Evolutionary conservation across 2,113 vertebrate species (phyloP).

Genomic region (Cheilinus undulatus): DNA sequence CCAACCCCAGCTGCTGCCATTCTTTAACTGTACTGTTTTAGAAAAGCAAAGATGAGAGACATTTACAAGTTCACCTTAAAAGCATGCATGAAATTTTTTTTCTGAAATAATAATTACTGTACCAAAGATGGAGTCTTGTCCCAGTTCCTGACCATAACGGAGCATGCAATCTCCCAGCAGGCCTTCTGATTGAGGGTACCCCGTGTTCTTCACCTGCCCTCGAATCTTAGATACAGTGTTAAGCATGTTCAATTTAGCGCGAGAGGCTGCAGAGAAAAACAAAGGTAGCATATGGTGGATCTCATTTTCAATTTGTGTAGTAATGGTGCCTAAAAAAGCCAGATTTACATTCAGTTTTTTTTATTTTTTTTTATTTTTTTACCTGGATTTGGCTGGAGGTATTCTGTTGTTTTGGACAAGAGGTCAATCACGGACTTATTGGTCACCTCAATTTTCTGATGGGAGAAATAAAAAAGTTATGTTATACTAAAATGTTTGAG

Average conservation of each 20-base stretch:
- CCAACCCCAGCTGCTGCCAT: too few relatives aligned
- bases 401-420: slow-evolving; percentile 93
- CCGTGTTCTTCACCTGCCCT: slow-evolving; percentile 93
- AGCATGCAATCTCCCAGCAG: slow-evolving; percentile 95
- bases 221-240: slow-evolving; percentile 95
- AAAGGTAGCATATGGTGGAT: background rate
- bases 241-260: slow-evolving; percentile 95
- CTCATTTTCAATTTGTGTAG: background rate
- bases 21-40: background rate
- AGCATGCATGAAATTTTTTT: background rate
- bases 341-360: rapidly evolving
- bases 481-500: background rate
- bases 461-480: slow-evolving; percentile 6
- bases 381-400: slow-evolving; percentile 97
- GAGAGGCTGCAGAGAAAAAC: slow-evolving; percentile 83
- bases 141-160: slow-evolving; percentile 91
- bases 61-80: background rate
- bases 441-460: slow-evolving; percentile 95
- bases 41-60: background rate
- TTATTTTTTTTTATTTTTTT: slow-evolving; percentile 6
- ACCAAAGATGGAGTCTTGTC: slow-evolving; percentile 92
- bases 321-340: background rate
- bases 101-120: slow-evolving; percentile 18
- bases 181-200: slow-evolving; percentile 94
- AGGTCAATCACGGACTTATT: slow-evolving; percentile 93